Evolutionary conservation across 2,113 vertebrate genomes (phyloP).

Genomic region (Neolamprologus caudopunctatus): DNA sequence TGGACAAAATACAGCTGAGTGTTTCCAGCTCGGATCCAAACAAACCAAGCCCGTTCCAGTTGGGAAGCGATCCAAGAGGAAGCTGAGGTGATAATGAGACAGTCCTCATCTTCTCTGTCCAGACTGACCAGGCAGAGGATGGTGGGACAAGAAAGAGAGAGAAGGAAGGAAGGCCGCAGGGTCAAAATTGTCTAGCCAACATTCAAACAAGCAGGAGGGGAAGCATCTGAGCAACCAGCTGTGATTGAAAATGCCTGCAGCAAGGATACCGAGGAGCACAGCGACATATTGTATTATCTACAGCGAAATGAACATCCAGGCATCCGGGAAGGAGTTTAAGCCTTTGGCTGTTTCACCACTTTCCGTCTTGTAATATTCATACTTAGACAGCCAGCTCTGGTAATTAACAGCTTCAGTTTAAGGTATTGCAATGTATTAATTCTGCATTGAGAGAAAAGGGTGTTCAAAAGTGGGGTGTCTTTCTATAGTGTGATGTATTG

Average conservation of each 20-base stretch:
- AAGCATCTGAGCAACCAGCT: slow-evolving; percentile 12
- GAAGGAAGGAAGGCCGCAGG: slow-evolving; percentile 4
- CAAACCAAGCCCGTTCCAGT: slow-evolving; percentile 19
- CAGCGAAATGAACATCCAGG: neutral
- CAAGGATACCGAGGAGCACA: neutral
- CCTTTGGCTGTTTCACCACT: neutral
- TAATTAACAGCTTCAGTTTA: neutral
- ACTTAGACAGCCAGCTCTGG: neutral
- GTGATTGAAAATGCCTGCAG: slow-evolving; percentile 22
- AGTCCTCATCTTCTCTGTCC: slow-evolving; percentile 14
- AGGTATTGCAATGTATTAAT: neutral
- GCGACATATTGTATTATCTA: neutral
- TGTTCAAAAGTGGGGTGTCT: neutral
- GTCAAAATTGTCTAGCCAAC: slow-evolving; percentile 20
- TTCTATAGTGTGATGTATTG: neutral
- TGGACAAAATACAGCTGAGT: slow-evolving; percentile 26
- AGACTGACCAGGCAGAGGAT: slow-evolving; percentile 12
- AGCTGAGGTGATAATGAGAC: slow-evolving; percentile 59
- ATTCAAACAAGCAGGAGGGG: slow-evolving; percentile 4
- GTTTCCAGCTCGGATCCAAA: slow-evolving; percentile 28
- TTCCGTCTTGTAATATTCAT: neutral
- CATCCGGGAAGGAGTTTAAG: neutral
- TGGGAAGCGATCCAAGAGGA: slow-evolving; percentile 55
- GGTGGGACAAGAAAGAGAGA: neutral
- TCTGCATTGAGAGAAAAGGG: neutral